Percentiles rank a stretch among this genome's conserved stretches.
phyloP scores from a whole-genome alignment of 2,113 vertebrate genomes.

The Salvelinus sp. region DNA sequence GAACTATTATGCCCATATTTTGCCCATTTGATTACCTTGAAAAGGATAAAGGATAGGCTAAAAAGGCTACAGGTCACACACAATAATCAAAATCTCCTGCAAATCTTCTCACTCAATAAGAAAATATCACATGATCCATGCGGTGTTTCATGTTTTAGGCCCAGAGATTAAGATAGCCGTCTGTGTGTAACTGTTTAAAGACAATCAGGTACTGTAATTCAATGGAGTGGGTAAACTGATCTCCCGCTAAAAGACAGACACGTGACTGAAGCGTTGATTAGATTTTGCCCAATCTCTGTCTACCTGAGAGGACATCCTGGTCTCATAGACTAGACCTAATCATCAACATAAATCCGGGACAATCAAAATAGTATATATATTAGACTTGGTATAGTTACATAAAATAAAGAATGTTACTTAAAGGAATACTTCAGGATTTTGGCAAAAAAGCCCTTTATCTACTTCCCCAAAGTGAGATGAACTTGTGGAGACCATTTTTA shows the following conservation, averaged over 20 bases:
- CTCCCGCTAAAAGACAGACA: neutral
- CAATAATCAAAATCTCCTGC: constrained; percentile 6
- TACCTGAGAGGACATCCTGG: too few relatives aligned
- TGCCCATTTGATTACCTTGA: too few relatives aligned
- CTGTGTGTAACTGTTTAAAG: neutral
- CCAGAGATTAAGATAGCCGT: neutral
- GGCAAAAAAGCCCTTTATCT: too few relatives aligned
- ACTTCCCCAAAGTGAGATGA: too few relatives aligned
- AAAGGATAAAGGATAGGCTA: neutral
- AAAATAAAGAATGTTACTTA: too few relatives aligned
- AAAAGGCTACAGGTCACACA: neutral
- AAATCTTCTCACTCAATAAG: constrained; percentile 6
- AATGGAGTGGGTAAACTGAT: neutral
- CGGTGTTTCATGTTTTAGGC: neutral
- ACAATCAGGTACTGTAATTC: neutral
- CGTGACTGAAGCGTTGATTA: neutral
- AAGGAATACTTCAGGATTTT: too few relatives aligned
- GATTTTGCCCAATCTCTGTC: neutral
- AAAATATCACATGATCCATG: constrained; percentile 31
- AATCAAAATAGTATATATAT: too few relatives aligned
- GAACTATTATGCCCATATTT: too few relatives aligned
- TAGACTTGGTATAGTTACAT: too few relatives aligned
- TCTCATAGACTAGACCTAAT: too few relatives aligned
- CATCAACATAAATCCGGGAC: too few relatives aligned
- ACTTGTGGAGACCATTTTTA: too few relatives aligned